phyloP scores from a whole-genome alignment of 1,140 invertebrate species.

The Drosophila ohnishii region DNA sequence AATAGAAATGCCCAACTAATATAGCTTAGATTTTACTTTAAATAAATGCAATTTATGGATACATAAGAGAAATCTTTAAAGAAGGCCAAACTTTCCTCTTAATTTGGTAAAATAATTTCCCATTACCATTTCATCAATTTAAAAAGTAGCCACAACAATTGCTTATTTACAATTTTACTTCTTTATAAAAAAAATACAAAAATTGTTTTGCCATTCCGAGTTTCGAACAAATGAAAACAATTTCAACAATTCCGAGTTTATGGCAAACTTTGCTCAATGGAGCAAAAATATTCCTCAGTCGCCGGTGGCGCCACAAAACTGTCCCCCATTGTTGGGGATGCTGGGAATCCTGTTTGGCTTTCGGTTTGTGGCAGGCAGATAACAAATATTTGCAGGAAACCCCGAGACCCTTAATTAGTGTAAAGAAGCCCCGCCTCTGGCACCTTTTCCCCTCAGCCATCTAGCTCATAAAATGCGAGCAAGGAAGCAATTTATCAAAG shows the following conservation, averaged over 20 bases:
- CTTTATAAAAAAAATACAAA: slow-evolving; percentile 11
- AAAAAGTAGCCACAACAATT: slow-evolving; percentile 11
- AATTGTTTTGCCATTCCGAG: slow-evolving; percentile 45
- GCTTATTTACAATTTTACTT: slow-evolving; percentile 32
- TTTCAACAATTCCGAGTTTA: slow-evolving; percentile 72
- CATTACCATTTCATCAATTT: slow-evolving; percentile 3
- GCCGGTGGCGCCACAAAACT: slow-evolving; percentile 72
- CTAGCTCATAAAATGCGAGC: slow-evolving; percentile 69
- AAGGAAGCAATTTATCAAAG: slow-evolving; percentile 82
- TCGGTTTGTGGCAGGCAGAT: slow-evolving; percentile 62
- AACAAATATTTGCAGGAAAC: slow-evolving; percentile 82
- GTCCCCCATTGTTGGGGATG: slow-evolving; percentile 60
- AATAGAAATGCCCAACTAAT: background rate
- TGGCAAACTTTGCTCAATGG: slow-evolving; percentile 71
- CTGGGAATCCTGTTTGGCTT: slow-evolving; percentile 32
- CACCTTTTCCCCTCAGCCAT: slow-evolving; percentile 7
- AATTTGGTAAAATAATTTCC: background rate
- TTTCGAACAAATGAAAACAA: slow-evolving; percentile 66
- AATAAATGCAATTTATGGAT: too few relatives aligned
- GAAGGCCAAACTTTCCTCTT: background rate
- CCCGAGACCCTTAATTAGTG: slow-evolving; percentile 82
- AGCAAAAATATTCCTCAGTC: slow-evolving; percentile 55
- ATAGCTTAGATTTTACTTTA: too few relatives aligned
- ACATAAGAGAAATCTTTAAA: too few relatives aligned
- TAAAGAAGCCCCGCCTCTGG: slow-evolving; percentile 62